phyloP scores from a whole-genome alignment of 2,888 invertebrate genomes.

The Philereme transversata region DNA sequence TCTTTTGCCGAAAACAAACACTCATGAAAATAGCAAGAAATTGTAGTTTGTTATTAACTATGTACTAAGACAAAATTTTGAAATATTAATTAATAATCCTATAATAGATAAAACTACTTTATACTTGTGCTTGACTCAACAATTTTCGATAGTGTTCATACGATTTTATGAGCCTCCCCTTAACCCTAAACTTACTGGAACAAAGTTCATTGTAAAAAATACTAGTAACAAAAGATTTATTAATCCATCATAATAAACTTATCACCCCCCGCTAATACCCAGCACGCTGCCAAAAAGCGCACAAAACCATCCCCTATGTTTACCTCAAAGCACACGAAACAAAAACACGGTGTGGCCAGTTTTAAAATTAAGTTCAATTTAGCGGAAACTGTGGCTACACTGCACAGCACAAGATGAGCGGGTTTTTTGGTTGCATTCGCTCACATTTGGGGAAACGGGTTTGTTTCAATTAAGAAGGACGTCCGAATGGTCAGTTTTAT shows the following conservation, averaged over 20 bases:
- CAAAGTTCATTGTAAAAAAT: too few species aligned
- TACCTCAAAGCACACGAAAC: conserved; percentile 47
- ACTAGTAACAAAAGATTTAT: too few species aligned
- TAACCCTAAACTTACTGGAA: too few species aligned
- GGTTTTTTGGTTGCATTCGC: conserved; percentile 45
- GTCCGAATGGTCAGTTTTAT: conserved; percentile 8
- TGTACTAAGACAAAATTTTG: too few species aligned
- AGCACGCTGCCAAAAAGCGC: conserved; percentile 6
- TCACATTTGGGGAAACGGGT: conserved; percentile 30
- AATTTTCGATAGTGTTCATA: too few species aligned
- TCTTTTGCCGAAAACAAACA: too few species aligned
- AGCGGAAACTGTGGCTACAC: conserved; percentile 53
- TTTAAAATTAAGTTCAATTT: conserved; percentile 74
- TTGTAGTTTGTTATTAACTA: too few species aligned
- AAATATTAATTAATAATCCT: too few species aligned
- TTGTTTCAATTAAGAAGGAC: conserved; percentile 31
- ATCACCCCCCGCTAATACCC: conserved; percentile 12
- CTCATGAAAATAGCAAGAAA: too few species aligned
- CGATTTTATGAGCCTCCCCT: too few species aligned
- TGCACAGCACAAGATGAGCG: conserved; percentile 52
- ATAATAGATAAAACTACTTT: too few species aligned
- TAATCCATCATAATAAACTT: neutral
- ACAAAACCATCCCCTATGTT: conserved; percentile 43
- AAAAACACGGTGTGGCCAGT: conserved; percentile 71
- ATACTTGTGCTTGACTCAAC: too few species aligned